Evolutionary conservation across 1,140 invertebrate genomes (phyloP), one percentile per base, ranked within the genome.

Genomic region (Eumeta japonica): DNA sequence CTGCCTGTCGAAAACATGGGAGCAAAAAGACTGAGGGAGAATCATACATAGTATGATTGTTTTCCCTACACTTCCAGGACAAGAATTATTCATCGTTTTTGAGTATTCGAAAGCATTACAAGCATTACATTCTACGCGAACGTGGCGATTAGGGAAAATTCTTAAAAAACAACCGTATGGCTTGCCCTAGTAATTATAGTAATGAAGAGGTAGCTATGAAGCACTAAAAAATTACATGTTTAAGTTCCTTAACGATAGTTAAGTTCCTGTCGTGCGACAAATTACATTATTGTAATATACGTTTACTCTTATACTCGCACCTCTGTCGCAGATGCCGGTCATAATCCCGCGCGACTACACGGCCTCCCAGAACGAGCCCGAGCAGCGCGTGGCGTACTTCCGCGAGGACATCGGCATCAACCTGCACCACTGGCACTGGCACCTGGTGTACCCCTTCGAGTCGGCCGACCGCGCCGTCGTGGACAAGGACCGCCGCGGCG

Each of bases 401-500:
- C 79, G 85, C 13, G 86, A 88, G 54, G 85, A 85, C 61, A 70
- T 83, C 43, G 86, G 85, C 43, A 77, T 88, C 52, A 89, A 88
- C 62, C 76, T 86, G 1, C 84, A 86, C 52, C 87, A 93, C 52
- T 93, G 89, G 89, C 89, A 92, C 64, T 88, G 82, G 88, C 88
- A 90, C 65, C 68, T 90, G 37, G 84, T 89, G 2, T 90, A 89
- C 53, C 87, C 88, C 1, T 84, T 83, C 52, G 81, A 84, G 39
- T 79, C 80, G 1, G 58, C 77, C 10, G 62, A 74, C 31, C 68
- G 65, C n/a, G 52, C 59, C 24, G 78, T 86, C 31, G 84, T 87
- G 1, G 62, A 76, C 49, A 86, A 86, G 60, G 83, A 89, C 63
- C 62, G 86, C 16, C 75, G 86, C 13, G 87, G 87, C 1, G 87